Percentiles rank a stretch among this genome's conserved stretches.
These are phyloP conservation scores for Hofmannophila pseudospretella DNA, from an alignment of 2,888 invertebrate genomes.

Conservation along the genomic window DNA sequence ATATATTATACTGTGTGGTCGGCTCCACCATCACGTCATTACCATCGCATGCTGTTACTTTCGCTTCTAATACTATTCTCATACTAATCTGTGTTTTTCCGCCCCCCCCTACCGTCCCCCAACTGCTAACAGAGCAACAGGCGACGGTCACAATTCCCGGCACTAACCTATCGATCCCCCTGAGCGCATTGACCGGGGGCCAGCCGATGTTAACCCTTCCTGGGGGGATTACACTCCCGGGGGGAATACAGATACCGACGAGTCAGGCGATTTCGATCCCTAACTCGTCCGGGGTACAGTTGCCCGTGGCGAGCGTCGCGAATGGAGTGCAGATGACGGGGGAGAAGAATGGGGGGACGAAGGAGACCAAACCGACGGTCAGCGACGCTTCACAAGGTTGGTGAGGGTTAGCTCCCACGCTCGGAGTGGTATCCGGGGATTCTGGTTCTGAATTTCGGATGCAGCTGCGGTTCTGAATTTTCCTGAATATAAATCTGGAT, in stretches of 20 bases:
- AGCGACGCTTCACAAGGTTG: conserved; percentile 55
- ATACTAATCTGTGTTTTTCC: conserved; percentile 67
- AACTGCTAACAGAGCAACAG: conserved; percentile 62
- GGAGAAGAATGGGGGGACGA: conserved; percentile 81
- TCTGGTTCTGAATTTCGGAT: no score
- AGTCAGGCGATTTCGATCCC: conserved; percentile 47
- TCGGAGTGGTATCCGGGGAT: no score
- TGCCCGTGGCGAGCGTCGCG: conserved; percentile 32
- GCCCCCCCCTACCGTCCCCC: conserved; percentile 24
- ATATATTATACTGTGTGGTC: conserved; percentile 4
- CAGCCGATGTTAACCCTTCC: conserved; percentile 77
- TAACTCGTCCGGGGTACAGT: conserved; percentile 32
- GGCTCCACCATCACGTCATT: conserved; percentile 2
- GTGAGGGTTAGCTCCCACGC: no score
- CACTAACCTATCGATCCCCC: conserved; percentile 80
- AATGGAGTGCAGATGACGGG: conserved; percentile 26
- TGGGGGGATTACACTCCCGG: conserved; percentile 69
- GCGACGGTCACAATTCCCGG: conserved; percentile 80
- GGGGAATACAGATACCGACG: conserved; percentile 35
- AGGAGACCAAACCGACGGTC: conserved; percentile 59
- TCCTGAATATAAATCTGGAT: no score
- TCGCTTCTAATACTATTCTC: conserved; percentile 48
- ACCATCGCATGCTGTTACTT: conserved; percentile 36
- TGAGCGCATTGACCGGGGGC: conserved; percentile 63
- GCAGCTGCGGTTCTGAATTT: no score